Evolutionary conservation across 1,140 invertebrate species (phyloP).

Genomic region (Tyrophagus putrescentiae): DNA sequence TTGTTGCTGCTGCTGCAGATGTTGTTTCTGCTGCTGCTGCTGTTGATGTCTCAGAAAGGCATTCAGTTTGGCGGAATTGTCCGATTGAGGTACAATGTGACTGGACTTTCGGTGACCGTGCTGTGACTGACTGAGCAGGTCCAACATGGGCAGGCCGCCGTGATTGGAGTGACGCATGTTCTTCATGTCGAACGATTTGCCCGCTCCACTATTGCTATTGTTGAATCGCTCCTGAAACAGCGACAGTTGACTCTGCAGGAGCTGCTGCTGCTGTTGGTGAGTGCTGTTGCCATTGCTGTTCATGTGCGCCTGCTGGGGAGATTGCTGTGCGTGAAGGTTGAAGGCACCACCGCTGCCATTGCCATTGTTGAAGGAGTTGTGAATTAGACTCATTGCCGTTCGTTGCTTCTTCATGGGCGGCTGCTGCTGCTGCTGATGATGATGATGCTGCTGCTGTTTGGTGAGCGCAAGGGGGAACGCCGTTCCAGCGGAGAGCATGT

Average conservation of each 20-base stretch:
- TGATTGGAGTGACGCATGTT: too few relatives aligned
- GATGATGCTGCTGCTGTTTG: not conserved
- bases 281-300: conserved; percentile 8
- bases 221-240: conserved; percentile 4
- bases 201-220: too few relatives aligned
- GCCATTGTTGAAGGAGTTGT: not conserved
- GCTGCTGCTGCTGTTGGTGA: too few relatives aligned
- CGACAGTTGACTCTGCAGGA: not conserved
- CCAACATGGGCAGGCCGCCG: too few relatives aligned
- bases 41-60: conserved; percentile 16
- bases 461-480: not conserved
- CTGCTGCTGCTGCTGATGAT: not conserved
- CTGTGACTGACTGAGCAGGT: too few relatives aligned
- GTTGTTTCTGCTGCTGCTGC: not conserved
- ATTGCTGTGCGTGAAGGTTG: not conserved
- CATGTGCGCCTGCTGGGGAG: not conserved
- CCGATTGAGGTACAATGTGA: conserved; percentile 1
- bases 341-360: not conserved
- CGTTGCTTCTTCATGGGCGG: not conserved
- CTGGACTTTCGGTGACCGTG: not conserved
- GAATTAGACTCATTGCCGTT: conserved; percentile 17
- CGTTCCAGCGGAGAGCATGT: too few relatives aligned
- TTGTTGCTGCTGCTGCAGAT: not conserved
- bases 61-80: not conserved
- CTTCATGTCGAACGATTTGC: too few relatives aligned